A percentile compares a stretch with the other conserved stretches of the same genome.
Conservation (phyloP, 1,140 invertebrate genomes). For the Patella vulgata region DNA sequence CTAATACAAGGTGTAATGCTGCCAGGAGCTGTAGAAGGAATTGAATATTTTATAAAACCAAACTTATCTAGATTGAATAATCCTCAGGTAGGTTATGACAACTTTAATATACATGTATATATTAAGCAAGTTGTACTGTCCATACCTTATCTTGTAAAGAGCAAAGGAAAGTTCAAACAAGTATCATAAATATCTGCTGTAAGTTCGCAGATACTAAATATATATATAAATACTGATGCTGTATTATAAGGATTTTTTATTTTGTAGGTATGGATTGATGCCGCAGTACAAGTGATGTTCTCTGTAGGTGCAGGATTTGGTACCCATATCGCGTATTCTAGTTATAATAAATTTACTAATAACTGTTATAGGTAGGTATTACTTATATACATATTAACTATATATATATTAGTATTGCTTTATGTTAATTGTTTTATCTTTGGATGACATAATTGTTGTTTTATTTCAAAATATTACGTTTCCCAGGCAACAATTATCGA, state of each 20-base stretch:
- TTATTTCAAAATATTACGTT: too few relatives aligned
- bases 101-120: background rate
- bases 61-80: slow-evolving; percentile 61
- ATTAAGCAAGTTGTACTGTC: background rate
- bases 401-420: background rate
- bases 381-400: background rate
- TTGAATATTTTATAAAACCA: slow-evolving; percentile 78
- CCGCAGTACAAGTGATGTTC: slow-evolving; percentile 88
- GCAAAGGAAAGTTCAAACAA: too few relatives aligned
- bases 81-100: slow-evolving; percentile 58
- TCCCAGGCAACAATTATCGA: too few relatives aligned
- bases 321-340: slow-evolving; percentile 87
- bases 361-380: slow-evolving; percentile 79
- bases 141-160: background rate
- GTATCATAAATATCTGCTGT: too few relatives aligned
- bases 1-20: slow-evolving; percentile 88
- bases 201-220: too few relatives aligned
- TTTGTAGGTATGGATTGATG: slow-evolving; percentile 88
- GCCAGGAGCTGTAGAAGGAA: slow-evolving; percentile 80
- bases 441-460: background rate
- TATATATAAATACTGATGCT: too few relatives aligned
- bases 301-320: slow-evolving; percentile 93
- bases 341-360: slow-evolving; percentile 88
- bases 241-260: too few relatives aligned
- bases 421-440: background rate